phyloP scores from a whole-genome alignment of 1,140 invertebrate species.

The Drosophila pseudoobscura region DNA sequence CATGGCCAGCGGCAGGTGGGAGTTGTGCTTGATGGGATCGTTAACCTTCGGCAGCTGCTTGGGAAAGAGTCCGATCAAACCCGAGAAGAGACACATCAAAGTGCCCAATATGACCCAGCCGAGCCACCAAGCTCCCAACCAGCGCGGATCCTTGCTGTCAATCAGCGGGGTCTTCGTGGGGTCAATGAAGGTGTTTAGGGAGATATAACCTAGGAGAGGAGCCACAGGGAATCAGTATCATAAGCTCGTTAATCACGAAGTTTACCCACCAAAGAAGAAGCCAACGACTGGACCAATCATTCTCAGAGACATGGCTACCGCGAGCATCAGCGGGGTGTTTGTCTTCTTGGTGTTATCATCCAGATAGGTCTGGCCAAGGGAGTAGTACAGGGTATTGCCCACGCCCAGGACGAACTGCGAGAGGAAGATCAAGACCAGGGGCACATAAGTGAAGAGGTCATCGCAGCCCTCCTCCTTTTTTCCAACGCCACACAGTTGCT shows the following conservation, averaged over 20 bases:
- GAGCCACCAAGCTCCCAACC: slow-evolving; percentile 90
- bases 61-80: slow-evolving; percentile 86
- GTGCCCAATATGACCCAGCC: slow-evolving; percentile 86
- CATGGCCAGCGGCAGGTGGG: slow-evolving; percentile 70
- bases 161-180: slow-evolving; percentile 87
- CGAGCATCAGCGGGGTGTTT: slow-evolving; percentile 86
- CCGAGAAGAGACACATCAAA: slow-evolving; percentile 85
- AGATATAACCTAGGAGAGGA: slow-evolving; percentile 85
- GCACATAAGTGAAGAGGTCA: slow-evolving; percentile 84
- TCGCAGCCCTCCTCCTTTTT: slow-evolving; percentile 82
- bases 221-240: not conserved
- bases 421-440: slow-evolving; percentile 87
- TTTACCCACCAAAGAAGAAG: slow-evolving; percentile 68
- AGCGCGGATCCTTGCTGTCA: slow-evolving; percentile 86
- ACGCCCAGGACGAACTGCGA: slow-evolving; percentile 89
- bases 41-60: slow-evolving; percentile 83
- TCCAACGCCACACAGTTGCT: slow-evolving; percentile 63
- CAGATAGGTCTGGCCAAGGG: slow-evolving; percentile 88
- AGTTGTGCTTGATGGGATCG: slow-evolving; percentile 56
- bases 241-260: not conserved
- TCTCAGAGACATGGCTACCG: slow-evolving; percentile 76
- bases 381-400: slow-evolving; percentile 88
- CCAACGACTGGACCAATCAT: slow-evolving; percentile 82
- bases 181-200: slow-evolving; percentile 87
- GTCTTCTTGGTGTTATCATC: slow-evolving; percentile 89